Evolutionary conservation across 2,113 vertebrate genomes (phyloP), one percentile per base, ranked within the genome.

Genomic region (Phalacrocorax pelagicus): DNA sequence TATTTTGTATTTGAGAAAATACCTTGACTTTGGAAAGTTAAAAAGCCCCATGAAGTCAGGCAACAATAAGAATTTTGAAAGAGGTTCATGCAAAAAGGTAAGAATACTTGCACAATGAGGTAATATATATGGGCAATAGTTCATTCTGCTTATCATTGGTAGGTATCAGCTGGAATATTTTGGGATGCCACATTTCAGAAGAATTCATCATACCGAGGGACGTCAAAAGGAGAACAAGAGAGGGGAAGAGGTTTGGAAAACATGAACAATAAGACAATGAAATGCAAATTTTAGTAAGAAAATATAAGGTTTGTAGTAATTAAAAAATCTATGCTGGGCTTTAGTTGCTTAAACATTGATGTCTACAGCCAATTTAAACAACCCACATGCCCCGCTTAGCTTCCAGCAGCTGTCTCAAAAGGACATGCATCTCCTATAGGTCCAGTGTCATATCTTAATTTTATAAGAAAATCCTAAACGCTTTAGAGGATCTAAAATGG

Each of bases 301-400:
- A 88, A n/a, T 44, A 36, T 3, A 54, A 51, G 12, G 4, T n/a
- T 57, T 71, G 6, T 22, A n/a, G 21, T 30, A 81, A 73, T 46
- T 81, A 27, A 27, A 72, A 77, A 73, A 40, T 24, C 13, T 57
- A 6, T 57, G 4, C 4, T 57, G 40, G 9, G 19, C 11, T 88
- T 78, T 51, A 55, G 5, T 34, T 62, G 13, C 9, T 80, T 62
- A 58, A 93, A 63, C 29, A 69, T 36, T 81, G 26, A 58, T 40
- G 12, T 46, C 38, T 81, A 69, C 38, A 72, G 10, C 8, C 12
- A 49, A 34, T 77, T 92, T 72, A 89, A 71, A 49, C 9, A 47
- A 4, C 11, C 17, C 34, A 20, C 0, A 0, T 44, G 5, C 24
- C 32, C 27, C 58, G 30, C 16, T 54, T 75, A 62, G 0, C 12